Percentiles rank a stretch among this genome's conserved stretches.
Conservation (phyloP, 2,113 vertebrate genomes). For the Rynchops niger region DNA sequence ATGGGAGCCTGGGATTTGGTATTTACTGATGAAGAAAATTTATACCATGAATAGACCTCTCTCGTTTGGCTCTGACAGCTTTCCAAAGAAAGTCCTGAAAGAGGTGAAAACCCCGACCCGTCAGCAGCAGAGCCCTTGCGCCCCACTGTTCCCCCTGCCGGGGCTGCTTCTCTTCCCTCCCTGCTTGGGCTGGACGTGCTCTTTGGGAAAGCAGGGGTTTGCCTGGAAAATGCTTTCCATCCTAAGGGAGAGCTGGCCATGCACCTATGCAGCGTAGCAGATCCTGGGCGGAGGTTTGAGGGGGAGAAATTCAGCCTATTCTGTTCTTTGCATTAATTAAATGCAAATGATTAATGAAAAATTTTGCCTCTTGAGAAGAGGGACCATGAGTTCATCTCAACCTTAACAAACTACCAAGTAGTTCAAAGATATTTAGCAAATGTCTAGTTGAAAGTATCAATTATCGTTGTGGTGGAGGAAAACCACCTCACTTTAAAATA, state of each 20-base stretch:
- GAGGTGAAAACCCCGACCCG: fast-evolving
- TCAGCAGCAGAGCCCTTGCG: background rate
- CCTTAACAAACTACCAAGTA: background rate
- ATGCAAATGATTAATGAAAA: background rate
- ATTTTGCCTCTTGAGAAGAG: background rate
- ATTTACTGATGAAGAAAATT: background rate
- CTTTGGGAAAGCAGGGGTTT: background rate
- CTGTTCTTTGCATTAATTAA: background rate
- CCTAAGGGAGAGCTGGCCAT: background rate
- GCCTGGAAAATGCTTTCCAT: background rate
- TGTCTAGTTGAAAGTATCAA: background rate
- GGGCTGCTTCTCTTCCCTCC: background rate
- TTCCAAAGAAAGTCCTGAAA: background rate
- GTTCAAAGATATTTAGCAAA: background rate
- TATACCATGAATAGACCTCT: background rate
- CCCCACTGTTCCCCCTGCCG: background rate
- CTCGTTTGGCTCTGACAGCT: conserved; percentile 5
- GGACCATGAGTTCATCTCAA: background rate
- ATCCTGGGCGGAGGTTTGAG: background rate
- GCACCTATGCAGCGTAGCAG: fast-evolving
- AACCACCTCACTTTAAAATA: background rate
- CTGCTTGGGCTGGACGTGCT: background rate
- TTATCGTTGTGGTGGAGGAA: background rate
- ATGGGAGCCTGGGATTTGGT: background rate
- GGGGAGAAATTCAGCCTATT: background rate